Conservation (phyloP, 2,888 invertebrate genomes). For the Dasysyrphus tricinctus region DNA sequence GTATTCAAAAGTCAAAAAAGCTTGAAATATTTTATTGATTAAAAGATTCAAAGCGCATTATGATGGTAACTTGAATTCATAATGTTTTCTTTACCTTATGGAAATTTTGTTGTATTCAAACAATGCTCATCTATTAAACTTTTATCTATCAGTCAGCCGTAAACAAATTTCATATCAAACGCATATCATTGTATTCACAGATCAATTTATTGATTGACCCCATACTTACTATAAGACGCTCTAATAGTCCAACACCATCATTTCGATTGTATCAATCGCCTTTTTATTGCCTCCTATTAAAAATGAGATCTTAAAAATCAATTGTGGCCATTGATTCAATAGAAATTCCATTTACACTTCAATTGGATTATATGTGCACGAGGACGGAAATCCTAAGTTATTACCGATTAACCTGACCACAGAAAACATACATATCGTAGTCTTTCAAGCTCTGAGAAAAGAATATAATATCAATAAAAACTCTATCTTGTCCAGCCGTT, state of each 20-base stretch:
- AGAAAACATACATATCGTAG: conserved; percentile 49
- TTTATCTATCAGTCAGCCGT: conserved; percentile 7
- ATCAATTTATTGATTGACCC: conserved; percentile 47
- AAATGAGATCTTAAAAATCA: conserved; percentile 53
- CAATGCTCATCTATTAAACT: conserved; percentile 2
- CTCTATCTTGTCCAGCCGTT: conserved; percentile 36
- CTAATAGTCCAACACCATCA: conserved; percentile 18
- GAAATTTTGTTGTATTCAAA: background rate
- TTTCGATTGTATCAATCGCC: conserved; percentile 47
- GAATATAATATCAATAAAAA: conserved; percentile 54
- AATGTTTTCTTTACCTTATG: background rate
- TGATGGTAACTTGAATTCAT: background rate
- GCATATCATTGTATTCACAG: conserved; percentile 18
- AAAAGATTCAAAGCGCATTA: background rate
- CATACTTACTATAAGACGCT: background rate
- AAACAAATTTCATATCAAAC: conserved; percentile 9
- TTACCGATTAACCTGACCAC: conserved; percentile 42
- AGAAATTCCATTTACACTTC: conserved; percentile 39
- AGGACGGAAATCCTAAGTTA: conserved; percentile 63
- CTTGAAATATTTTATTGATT: background rate
- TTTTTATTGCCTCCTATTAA: conserved; percentile 37
- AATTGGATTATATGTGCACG: conserved; percentile 42
- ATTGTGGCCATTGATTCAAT: conserved; percentile 37
- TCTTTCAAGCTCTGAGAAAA: conserved; percentile 9
- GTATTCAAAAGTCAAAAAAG: background rate